Percentiles rank a stretch among this genome's conserved stretches.
Evolutionary conservation across 2,797 vertebrate species (phyloP).

Genomic region (Onychomys leucogaster): DNA sequence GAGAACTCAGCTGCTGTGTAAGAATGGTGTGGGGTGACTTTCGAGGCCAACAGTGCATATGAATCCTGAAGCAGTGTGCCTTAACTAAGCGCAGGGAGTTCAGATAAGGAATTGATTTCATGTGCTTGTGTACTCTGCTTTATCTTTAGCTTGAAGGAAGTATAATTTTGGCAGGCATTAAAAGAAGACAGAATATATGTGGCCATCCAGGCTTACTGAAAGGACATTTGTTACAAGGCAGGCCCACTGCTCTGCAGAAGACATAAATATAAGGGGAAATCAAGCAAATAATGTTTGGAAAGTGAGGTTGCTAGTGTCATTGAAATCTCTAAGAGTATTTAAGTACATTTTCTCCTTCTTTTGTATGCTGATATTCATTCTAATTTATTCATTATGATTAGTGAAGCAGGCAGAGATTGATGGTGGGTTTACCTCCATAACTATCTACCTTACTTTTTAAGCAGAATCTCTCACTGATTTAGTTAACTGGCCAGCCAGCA

Average conservation of each 20-base stretch:
- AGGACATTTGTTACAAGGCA: neutral
- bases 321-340: neutral
- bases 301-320: neutral
- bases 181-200: constrained; percentile 11
- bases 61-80: neutral
- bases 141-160: constrained; percentile 50
- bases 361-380: neutral
- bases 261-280: neutral
- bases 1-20: neutral
- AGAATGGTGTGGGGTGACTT: neutral
- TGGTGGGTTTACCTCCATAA: neutral
- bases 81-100: neutral
- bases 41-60: neutral
- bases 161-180: neutral
- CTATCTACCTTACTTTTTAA: neutral
- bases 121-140: neutral
- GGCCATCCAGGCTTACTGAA: neutral
- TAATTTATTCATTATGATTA: neutral
- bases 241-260: neutral
- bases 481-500: neutral
- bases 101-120: constrained; percentile 14
- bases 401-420: neutral
- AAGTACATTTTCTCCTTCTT: neutral
- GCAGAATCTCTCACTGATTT: neutral
- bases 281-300: neutral